Evolutionary conservation across 2,797 vertebrate genomes (phyloP), one percentile per base, ranked within the genome.

Genomic region (Capromys pilorides): DNA sequence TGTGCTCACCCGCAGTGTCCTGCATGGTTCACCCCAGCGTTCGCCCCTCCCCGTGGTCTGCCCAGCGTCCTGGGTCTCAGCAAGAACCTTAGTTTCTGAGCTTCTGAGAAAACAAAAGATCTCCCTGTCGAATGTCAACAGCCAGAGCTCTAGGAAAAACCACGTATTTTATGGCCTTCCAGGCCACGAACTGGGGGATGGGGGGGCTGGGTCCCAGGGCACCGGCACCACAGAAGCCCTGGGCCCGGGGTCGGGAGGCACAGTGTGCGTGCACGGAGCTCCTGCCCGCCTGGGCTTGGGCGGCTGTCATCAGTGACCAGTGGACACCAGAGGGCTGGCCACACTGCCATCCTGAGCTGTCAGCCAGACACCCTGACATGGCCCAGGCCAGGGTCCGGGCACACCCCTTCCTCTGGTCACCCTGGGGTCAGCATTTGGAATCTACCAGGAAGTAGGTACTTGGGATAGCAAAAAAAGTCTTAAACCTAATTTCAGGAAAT

Each of bases 401-500:
- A 12, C 59, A 33, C 62, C 84, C 59, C 95, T 96, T 97, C 91
- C 96, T 96, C 83, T 14, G 77, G 91, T 78, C 95, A 89, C 57
- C 16, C 0, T 22, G 0, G 6, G 73, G 94, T 94, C 78, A 92
- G 4, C 78, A 78, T 83, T 90, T 77, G 62, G 87, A 97, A 94
- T 41, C 91, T 49, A 93, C 83, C 96, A 97, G 97, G 97, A 97
- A 97, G 91, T 57, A 96, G 87, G 89, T 80, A 96, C 96, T 97
- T 97, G 89, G 81, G 87, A 45, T 84, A 94, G 95, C 83, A 94
- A 96, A 96, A 97, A 95, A 87, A 67, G 95, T 64, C 85, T 85
- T 79, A 49, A 45, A 97, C 94, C n/a, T 28, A 91, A 97, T 98
- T 97, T 97, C 98, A 97, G 98, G 98, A 98, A 98, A 96, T 94